phyloP scores from a whole-genome alignment of 2,888 invertebrate species.

The Macroteleia sp. region DNA sequence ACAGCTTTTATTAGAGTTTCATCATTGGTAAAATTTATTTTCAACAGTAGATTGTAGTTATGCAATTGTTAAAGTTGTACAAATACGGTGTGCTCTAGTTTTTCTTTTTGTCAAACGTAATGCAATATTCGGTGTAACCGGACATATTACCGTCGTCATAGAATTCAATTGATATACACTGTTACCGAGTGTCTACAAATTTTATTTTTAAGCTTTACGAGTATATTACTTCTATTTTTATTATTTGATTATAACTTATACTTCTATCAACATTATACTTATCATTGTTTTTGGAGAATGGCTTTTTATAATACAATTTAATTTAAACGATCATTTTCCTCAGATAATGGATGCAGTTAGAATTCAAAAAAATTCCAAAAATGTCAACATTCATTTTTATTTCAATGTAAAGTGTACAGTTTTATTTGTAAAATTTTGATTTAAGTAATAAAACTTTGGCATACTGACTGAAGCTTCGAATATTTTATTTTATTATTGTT shows the following conservation, averaged over 20 bases:
- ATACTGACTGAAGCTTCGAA: not conserved
- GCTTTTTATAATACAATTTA: no score
- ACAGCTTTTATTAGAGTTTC: constrained; percentile 28
- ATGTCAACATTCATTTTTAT: not conserved
- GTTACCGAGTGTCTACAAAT: constrained; percentile 23
- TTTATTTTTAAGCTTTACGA: constrained; percentile 46
- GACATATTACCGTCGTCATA: constrained; percentile 17
- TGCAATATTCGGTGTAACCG: constrained; percentile 21
- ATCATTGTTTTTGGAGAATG: no score
- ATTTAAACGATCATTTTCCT: no score
- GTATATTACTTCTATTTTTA: no score
- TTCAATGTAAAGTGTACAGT: constrained; percentile 21
- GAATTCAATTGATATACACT: constrained; percentile 28
- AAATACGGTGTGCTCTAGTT: not conserved
- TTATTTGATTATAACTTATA: no score
- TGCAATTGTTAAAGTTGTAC: not conserved
- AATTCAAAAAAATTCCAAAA: no score
- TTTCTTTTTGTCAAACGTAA: constrained; percentile 13
- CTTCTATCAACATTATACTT: no score
- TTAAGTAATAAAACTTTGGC: constrained; percentile 3
- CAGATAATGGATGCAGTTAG: no score
- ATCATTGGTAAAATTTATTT: no score
- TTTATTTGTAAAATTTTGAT: not conserved
- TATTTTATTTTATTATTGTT: not conserved
- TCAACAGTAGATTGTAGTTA: constrained; percentile 9